Base-by-base conservation (phyloP, 2,113 vertebrate species). In the Danionella cerebrum region DNA sequence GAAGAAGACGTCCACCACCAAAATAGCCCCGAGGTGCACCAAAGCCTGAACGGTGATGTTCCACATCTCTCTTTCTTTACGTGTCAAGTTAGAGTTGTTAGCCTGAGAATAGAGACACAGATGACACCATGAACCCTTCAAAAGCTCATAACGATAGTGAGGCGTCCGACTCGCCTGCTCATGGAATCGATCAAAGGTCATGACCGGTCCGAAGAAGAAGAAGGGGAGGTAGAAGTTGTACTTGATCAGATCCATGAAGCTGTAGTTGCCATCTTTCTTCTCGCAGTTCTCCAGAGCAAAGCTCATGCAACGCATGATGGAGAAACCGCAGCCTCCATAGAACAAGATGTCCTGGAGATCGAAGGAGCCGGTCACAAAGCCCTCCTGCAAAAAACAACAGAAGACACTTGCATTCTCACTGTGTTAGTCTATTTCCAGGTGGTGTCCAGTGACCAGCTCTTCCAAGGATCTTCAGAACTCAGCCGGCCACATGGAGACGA, bases 151-250 rank as follows among this genome's bases (percentile, higher is more conserved):
- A 50, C 12, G 3, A 21, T 41, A 9, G 14, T 3, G 55, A 7
- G 12, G 7, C 4, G 2, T 52, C 8, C 1, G 5, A 51, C 80
- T 87, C 74, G 95, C 96, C 94, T 99, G 94, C 11, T 71, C 79
- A 0, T 95, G 86, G 82, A 89, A 99, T 78, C 63, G 85, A 78
- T 99, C 96, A 27, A 97, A 99, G 0, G 94, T 98, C 96, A 98
- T 97, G 77, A 99, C 79, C 3, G 96, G 96, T 62, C 96, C 96
- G 0, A 98, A 99, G 87, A 96, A 99, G 88, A 99, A 99, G 87
- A 98, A 98, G 0, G 96, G 96, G 87, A 99, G 91, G 90, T 99
- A 99, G 92, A 98, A 99, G 80, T 99, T 99, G 87, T 99, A 99
- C 74, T 90, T 95, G 83, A 98, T 84, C 79, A 99, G 89, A 78